Percentiles rank a stretch among this genome's conserved stretches.
phyloP scores from a whole-genome alignment of 2,888 invertebrate species.

The Melinaea menophilus region DNA sequence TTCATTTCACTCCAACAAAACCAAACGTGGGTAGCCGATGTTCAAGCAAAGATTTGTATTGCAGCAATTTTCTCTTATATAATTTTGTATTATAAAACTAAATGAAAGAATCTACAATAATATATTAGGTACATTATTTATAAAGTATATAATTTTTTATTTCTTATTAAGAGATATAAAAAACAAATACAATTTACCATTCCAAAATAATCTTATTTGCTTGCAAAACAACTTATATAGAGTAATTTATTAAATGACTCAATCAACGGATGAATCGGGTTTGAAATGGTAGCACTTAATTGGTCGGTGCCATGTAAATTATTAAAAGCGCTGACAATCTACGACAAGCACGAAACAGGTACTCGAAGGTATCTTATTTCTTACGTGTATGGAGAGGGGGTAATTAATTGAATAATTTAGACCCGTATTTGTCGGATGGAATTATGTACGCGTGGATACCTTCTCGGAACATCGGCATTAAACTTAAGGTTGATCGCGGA shows the following conservation, averaged over 20 bases:
- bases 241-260: conserved; percentile 40
- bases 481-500: not conserved
- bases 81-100: conserved; percentile 36
- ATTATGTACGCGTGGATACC: conserved; percentile 9
- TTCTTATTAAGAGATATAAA: not conserved
- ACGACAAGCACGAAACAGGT: conserved; percentile 35
- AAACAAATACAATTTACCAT: no score
- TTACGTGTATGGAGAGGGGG: conserved; percentile 18
- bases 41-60: conserved; percentile 40
- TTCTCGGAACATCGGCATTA: not conserved
- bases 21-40: conserved; percentile 17
- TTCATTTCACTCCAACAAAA: conserved; percentile 24
- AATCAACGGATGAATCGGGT: conserved; percentile 47
- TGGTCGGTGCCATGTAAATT: conserved; percentile 45
- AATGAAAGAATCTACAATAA: conserved; percentile 36
- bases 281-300: conserved; percentile 44
- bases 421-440: conserved; percentile 15
- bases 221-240: conserved; percentile 3
- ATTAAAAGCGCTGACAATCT: conserved; percentile 54
- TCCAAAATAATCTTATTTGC: not conserved
- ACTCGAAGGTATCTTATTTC: conserved; percentile 25
- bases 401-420: conserved; percentile 30
- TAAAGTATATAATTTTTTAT: not conserved
- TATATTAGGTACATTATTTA: not conserved
- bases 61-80: conserved; percentile 39